Conservation (phyloP, 2,113 vertebrate genomes). For the Cranoglanis bouderius region DNA sequence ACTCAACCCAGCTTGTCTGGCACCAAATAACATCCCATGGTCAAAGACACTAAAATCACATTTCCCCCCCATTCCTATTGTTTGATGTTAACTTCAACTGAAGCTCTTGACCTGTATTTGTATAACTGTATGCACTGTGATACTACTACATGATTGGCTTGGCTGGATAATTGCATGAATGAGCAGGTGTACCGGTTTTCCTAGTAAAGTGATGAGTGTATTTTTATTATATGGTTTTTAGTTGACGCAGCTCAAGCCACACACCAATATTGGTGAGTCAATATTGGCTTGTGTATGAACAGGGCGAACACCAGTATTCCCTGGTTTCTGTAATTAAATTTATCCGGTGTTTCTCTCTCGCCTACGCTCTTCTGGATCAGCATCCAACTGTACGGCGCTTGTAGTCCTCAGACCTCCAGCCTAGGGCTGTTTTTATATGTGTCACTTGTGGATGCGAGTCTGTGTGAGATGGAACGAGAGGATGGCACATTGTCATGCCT, state of each 20-base stretch:
- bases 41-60: background rate
- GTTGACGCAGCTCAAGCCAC: background rate
- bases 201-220: background rate
- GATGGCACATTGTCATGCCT: conserved; percentile 22
- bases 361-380: background rate
- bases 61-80: background rate
- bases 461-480: conserved; percentile 13
- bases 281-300: background rate
- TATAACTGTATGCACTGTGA: background rate
- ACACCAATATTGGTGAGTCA: background rate
- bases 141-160: background rate
- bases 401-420: background rate
- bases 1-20: background rate
- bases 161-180: background rate
- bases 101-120: background rate
- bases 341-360: background rate
- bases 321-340: background rate
- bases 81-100: background rate
- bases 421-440: conserved; percentile 1
- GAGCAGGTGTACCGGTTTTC: background rate
- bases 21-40: background rate
- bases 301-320: background rate
- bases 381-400: background rate
- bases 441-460: background rate
- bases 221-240: background rate